Evolutionary conservation across 2,797 vertebrate genomes (phyloP), one percentile per base, ranked within the genome.

Genomic region (Octomys mimax): DNA sequence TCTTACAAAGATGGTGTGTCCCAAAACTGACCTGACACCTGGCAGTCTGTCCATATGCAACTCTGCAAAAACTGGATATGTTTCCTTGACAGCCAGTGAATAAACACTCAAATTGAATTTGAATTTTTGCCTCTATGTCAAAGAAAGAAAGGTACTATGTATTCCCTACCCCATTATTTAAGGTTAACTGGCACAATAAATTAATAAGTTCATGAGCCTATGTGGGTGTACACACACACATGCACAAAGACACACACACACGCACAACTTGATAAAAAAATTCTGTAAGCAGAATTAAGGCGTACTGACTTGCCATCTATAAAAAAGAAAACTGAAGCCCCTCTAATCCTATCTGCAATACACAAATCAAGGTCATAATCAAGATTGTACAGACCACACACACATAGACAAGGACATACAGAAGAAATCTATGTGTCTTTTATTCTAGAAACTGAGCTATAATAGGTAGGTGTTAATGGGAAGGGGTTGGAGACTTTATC

Each of bases 141-240:
- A 96, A 82, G 93, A 81, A 97, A 96, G 96, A 96, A 96, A 97
- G 95, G 59, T 89, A 95, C 96, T 24, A 98, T 96, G 95, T 93
- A 95, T 79, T 80, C 97, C 36, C 57, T 26, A 88, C 57, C n/a
- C 85, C 39, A 95, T 89, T 89, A 94, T 92, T 94, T 97, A 95
- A 95, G 66, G 92, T 86, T 94, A 96, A 79, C 96, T 85, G 79
- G 70, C 83, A 93, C 83, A 88, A 95, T 36, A 95, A 86, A 89
- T 92, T 49, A 97, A 73, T 36, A 96, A 36, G 92, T 42, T 1
- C 13, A 13, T 62, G 89, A 95, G 87, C 42, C 62, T 54, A 49
- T 78, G 92, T 84, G 94, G 46, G 90, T 78, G 92, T 18, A 95
- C 75, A 97, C 22, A 86, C 19, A 87, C 5, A 59, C 12, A 75